Percentiles rank a stretch among this genome's conserved stretches.
Conservation (phyloP, 2,797 vertebrate genomes). For the Cryptoprocta ferox region DNA sequence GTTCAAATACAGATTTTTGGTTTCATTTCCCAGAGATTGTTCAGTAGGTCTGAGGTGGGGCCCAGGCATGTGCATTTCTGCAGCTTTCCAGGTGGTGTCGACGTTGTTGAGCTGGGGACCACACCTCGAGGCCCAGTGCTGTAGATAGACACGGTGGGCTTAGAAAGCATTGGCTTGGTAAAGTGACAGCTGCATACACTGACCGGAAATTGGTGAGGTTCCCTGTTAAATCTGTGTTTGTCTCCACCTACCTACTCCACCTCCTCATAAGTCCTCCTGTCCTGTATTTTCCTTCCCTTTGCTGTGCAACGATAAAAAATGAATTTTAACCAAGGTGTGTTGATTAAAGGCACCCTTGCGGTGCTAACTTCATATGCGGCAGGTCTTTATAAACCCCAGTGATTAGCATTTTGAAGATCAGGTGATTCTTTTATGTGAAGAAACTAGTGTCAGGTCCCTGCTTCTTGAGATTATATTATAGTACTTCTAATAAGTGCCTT, state of each 20-base stretch:
- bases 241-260: background rate
- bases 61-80: background rate
- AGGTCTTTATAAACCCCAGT: background rate
- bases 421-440: background rate
- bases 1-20: background rate
- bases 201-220: background rate
- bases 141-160: background rate
- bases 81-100: background rate
- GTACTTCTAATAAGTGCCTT: background rate
- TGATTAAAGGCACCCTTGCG: background rate
- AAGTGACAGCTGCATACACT: background rate
- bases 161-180: background rate
- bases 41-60: background rate
- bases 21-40: background rate
- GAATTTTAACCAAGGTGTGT: background rate
- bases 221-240: background rate
- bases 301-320: background rate
- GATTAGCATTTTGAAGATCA: constrained; percentile 19
- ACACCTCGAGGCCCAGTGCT: background rate
- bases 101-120: background rate
- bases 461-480: background rate
- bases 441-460: background rate
- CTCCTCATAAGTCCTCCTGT: background rate
- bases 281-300: background rate
- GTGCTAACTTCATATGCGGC: background rate